phyloP scores from a whole-genome alignment of 2,797 vertebrate genomes.

The Melanogrammus aeglefinus region DNA sequence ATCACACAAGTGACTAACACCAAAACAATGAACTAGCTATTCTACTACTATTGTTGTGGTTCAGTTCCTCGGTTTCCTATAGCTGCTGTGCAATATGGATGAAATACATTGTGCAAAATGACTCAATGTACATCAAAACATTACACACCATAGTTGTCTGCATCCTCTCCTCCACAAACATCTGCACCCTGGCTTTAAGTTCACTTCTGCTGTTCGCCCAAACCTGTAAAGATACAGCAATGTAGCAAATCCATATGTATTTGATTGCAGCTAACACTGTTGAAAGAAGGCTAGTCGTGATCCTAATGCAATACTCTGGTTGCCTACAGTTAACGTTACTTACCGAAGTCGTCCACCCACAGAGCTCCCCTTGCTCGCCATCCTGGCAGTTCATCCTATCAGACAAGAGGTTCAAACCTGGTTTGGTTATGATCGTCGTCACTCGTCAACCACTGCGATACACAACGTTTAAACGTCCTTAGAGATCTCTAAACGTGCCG shows the following conservation, averaged over 20 bases:
- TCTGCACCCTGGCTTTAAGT: constrained; percentile 71
- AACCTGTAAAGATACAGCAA: constrained; percentile 60
- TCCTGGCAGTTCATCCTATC: neutral
- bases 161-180: constrained; percentile 83
- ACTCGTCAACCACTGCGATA: too few relatives aligned
- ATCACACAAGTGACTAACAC: neutral
- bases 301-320: neutral
- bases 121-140: neutral
- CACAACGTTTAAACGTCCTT: too few relatives aligned
- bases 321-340: neutral
- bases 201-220: constrained; percentile 52
- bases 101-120: neutral
- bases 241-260: neutral
- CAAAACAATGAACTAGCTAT: neutral
- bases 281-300: neutral
- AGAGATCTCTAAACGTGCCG: too few relatives aligned
- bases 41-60: too few relatives aligned
- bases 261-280: neutral
- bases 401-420: neutral
- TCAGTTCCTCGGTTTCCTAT: neutral
- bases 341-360: neutral
- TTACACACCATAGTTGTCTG: constrained; percentile 87
- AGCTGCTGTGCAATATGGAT: neutral
- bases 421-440: neutral
- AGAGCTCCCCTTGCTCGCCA: neutral